phyloP scores from a whole-genome alignment of 2,888 invertebrate species.

The Dyspetes luteomarginatus region DNA sequence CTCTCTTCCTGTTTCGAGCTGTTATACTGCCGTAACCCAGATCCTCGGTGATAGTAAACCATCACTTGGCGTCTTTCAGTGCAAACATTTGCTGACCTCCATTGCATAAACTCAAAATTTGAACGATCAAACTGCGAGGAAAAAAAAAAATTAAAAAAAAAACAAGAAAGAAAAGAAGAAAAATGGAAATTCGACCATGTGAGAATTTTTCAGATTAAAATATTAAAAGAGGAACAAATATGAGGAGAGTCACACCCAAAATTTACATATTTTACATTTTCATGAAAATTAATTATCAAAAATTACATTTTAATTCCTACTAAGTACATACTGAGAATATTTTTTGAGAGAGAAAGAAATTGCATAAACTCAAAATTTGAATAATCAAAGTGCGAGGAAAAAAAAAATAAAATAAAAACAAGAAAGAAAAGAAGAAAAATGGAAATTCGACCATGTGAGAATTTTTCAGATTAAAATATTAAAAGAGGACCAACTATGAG shows the following conservation, averaged over 20 bases:
- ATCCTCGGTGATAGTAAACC: slow-evolving; percentile 60
- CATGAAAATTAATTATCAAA: neutral
- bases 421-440: slow-evolving; percentile 15
- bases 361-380: no score
- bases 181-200: slow-evolving; percentile 9
- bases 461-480: slow-evolving; percentile 16
- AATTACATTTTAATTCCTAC: slow-evolving; percentile 24
- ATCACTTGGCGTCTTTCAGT: slow-evolving; percentile 40
- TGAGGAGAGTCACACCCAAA: neutral
- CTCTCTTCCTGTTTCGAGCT: slow-evolving; percentile 51
- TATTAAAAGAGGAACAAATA: neutral
- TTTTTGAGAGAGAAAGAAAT: no score
- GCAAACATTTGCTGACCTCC: slow-evolving; percentile 62
- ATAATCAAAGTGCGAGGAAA: slow-evolving; percentile 44
- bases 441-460: slow-evolving; percentile 18
- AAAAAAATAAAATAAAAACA: slow-evolving; percentile 60
- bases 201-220: slow-evolving; percentile 30
- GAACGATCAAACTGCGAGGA: slow-evolving; percentile 43
- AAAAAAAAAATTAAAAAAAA: slow-evolving; percentile 57
- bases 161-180: slow-evolving; percentile 16
- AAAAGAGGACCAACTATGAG: neutral
- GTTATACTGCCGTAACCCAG: slow-evolving; percentile 60
- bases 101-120: slow-evolving; percentile 57
- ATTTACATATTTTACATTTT: neutral
- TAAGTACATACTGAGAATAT: slow-evolving; percentile 57